A percentile compares a stretch with the other conserved stretches of the same genome.
phyloP scores from a whole-genome alignment of 1,140 invertebrate species.

The Orchesella cincta region DNA sequence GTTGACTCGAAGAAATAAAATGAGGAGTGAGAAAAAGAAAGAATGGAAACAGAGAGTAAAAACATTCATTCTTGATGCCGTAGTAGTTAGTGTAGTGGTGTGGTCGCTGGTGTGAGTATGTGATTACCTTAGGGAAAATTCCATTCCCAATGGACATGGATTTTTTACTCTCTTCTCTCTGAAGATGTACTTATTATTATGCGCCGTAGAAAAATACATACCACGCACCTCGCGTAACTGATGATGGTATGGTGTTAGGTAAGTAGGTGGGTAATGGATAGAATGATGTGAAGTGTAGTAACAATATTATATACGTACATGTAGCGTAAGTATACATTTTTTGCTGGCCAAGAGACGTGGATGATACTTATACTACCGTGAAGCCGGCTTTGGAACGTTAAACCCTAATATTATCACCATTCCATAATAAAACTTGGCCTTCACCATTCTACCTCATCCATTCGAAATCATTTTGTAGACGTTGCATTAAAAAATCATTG shows the following conservation, averaged over 20 bases:
- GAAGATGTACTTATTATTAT: slow-evolving; percentile 1
- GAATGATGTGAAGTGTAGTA: no score
- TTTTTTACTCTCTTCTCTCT: no score
- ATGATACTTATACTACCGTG: neutral
- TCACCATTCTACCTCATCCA: neutral
- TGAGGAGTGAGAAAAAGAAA: no score
- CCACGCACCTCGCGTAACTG: neutral
- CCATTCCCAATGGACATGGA: neutral
- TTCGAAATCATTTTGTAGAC: no score
- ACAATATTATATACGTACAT: neutral
- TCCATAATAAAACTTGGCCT: neutral
- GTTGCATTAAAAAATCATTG: no score
- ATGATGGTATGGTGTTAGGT: neutral
- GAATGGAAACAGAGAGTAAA: no score
- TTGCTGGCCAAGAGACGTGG: neutral
- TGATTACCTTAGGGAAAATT: neutral
- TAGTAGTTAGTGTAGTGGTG: no score
- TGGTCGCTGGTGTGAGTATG: neutral
- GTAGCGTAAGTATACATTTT: neutral
- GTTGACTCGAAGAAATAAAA: no score
- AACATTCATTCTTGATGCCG: no score
- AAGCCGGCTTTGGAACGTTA: neutral
- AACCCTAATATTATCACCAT: neutral
- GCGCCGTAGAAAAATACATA: neutral
- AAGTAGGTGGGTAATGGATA: neutral